These are phyloP conservation scores for Gobiocypris rarus DNA, from an alignment of 2,113 vertebrate species.

Conservation along the genomic window DNA sequence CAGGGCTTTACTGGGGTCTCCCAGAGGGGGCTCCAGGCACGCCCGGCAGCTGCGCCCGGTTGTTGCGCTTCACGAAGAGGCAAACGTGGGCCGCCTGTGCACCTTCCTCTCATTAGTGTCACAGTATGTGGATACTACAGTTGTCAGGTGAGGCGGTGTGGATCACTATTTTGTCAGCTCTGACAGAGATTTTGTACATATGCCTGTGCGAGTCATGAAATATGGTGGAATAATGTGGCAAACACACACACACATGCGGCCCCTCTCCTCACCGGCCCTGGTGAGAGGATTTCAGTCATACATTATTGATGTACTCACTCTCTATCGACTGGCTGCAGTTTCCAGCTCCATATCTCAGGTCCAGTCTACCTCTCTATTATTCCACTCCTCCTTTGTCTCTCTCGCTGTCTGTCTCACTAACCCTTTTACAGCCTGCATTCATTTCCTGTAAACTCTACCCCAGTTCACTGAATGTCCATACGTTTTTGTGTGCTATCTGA, in stretches of 20 bases:
- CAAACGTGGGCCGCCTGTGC: constrained; percentile 3
- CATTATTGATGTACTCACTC: constrained; percentile 60
- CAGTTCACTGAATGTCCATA: not conserved
- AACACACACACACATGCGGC: not conserved
- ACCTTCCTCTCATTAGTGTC: constrained; percentile 41
- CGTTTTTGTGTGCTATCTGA: not conserved
- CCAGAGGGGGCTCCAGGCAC: constrained; percentile 38
- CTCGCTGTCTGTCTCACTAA: constrained; percentile 3
- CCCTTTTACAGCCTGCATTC: constrained; percentile 9
- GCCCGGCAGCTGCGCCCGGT: constrained; percentile 48
- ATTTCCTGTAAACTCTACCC: constrained; percentile 15
- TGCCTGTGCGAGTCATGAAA: constrained; percentile 19
- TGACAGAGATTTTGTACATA: constrained; percentile 42
- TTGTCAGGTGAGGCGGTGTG: constrained; percentile 32
- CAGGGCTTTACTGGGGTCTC: constrained; percentile 50
- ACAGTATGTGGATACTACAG: not conserved
- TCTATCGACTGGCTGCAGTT: constrained; percentile 51
- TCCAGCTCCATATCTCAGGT: constrained; percentile 45
- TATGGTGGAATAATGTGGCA: constrained; percentile 13
- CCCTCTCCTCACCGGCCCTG: constrained; percentile 17
- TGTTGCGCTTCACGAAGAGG: not conserved
- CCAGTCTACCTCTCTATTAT: constrained; percentile 33
- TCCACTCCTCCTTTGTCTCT: constrained; percentile 37
- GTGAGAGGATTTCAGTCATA: constrained; percentile 55
- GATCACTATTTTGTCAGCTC: constrained; percentile 43